Percentiles rank a stretch among this genome's conserved stretches.
Conservation (phyloP, 2,888 invertebrate genomes). For the Netelia fuscicornis region DNA sequence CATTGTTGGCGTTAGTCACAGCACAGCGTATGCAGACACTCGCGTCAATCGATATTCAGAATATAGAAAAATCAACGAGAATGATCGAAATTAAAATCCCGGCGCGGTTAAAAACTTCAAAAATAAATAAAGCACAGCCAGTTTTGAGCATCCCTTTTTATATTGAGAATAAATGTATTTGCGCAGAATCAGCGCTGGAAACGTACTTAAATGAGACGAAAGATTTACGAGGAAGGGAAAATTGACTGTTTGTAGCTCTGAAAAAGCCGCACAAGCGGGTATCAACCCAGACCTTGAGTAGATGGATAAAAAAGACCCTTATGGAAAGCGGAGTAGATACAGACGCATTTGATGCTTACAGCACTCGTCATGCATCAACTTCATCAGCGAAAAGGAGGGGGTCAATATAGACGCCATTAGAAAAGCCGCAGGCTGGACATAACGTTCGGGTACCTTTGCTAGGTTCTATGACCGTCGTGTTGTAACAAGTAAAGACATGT, state of each 20-base stretch:
- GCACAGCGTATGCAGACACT: conserved; percentile 35
- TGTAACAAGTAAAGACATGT: too few relatives aligned
- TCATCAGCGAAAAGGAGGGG: neutral
- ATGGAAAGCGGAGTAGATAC: neutral
- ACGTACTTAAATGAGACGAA: conserved; percentile 21
- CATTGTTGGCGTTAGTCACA: conserved; percentile 16
- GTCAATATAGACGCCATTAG: neutral
- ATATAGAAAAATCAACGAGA: neutral
- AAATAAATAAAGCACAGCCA: conserved; percentile 34
- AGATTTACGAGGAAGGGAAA: neutral
- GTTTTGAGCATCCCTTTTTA: conserved; percentile 10
- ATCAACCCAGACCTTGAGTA: conserved; percentile 15
- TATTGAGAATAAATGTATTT: conserved; percentile 11
- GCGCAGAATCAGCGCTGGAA: conserved; percentile 6
- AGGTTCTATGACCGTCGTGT: neutral
- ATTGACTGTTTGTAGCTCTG: neutral
- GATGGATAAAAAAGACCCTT: conserved; percentile 24
- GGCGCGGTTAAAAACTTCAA: conserved; percentile 33
- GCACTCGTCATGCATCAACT: neutral
- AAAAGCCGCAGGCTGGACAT: neutral
- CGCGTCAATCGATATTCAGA: conserved; percentile 20
- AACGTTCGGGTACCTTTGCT: neutral
- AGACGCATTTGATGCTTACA: neutral
- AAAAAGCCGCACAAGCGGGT: conserved; percentile 5
- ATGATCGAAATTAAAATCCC: conserved; percentile 47